These are phyloP conservation scores for Boloria euphrosyne DNA, from an alignment of 2,888 invertebrate species.

Conservation along the genomic window DNA sequence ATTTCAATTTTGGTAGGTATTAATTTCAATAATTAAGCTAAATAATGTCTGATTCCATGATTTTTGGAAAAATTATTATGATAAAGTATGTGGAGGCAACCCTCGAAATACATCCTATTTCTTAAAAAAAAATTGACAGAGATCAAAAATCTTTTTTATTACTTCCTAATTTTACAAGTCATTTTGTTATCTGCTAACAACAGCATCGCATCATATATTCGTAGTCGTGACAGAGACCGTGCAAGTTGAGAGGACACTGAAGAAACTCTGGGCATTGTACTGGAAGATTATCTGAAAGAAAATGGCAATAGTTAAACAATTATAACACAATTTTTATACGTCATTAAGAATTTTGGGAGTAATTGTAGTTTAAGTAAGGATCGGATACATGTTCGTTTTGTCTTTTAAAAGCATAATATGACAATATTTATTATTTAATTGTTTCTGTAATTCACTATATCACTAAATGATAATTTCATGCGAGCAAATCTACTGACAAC, in stretches of 20 bases:
- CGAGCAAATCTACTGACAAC: too few relatives aligned
- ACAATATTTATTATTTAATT: too few relatives aligned
- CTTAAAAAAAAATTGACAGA: neutral
- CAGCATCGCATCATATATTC: constrained; percentile 86
- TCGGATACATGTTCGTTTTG: too few relatives aligned
- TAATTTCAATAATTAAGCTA: too few relatives aligned
- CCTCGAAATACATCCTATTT: neutral
- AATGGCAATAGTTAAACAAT: neutral
- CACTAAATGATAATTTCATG: too few relatives aligned
- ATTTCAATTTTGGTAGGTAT: too few relatives aligned
- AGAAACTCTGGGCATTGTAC: constrained; percentile 79
- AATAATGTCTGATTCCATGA: neutral
- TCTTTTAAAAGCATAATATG: too few relatives aligned
- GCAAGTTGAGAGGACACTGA: constrained; percentile 81
- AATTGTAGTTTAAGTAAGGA: too few relatives aligned
- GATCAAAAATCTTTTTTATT: neutral
- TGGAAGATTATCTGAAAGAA: constrained; percentile 79
- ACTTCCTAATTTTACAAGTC: neutral
- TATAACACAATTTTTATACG: neutral
- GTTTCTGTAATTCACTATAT: too few relatives aligned
- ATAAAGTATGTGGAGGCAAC: too few relatives aligned
- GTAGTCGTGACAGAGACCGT: constrained; percentile 83
- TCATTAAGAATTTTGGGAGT: too few relatives aligned
- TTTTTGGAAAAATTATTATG: too few relatives aligned
- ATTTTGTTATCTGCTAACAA: constrained; percentile 56